Evolutionary conservation across 2,888 invertebrate genomes (phyloP), one percentile per base, ranked within the genome.

Genomic region (Microctonus aethiopoides): DNA sequence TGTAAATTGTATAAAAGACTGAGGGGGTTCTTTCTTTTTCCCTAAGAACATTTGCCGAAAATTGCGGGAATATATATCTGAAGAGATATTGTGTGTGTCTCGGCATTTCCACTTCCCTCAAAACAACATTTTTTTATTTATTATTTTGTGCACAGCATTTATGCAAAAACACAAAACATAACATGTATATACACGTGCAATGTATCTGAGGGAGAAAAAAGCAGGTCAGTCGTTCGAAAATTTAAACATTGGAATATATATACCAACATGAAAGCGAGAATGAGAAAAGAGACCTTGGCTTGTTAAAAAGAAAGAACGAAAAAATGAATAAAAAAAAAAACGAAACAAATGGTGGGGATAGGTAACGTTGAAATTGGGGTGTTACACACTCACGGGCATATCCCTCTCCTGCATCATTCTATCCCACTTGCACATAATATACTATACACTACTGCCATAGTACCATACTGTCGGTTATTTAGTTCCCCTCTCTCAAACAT

Each of bases 141-240:
- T 46, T 46, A 2, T 46, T 46, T 46, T 20, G 1, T 16, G n/a
- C 41, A 41, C 2, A n/a, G 13, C 16, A 41, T 4, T n/a, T 4
- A n/a, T 3, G 13, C 36, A 36, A 9, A 36, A 9, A 2, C 36
- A 36, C 7, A 5, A 13, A 34, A 29, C 32, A 29, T 51, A 68
- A 61, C 41, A 41, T 5, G 41, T 16, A 46, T 5, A 41, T 16
- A 46, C 9, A 46, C 16, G 16, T 20, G 2, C 11, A 39, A 59
- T 67, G 34, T 36, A 63, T 24, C 39, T 11, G n/a, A 29, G 46
- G 67, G 66, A 46, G 74, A 75, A 70, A 67, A 70, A 82, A 80
- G 74, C 81, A 78, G 82, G 82, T 81, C 81, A 81, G 74, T 78
- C 76, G 79, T 80, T 75, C 72, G 72, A 74, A 76, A 78, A 80